Evolutionary conservation across 53 echinoderm and acorn worm genomes (phyloP).

Genomic region (Patiria pectinifera): DNA sequence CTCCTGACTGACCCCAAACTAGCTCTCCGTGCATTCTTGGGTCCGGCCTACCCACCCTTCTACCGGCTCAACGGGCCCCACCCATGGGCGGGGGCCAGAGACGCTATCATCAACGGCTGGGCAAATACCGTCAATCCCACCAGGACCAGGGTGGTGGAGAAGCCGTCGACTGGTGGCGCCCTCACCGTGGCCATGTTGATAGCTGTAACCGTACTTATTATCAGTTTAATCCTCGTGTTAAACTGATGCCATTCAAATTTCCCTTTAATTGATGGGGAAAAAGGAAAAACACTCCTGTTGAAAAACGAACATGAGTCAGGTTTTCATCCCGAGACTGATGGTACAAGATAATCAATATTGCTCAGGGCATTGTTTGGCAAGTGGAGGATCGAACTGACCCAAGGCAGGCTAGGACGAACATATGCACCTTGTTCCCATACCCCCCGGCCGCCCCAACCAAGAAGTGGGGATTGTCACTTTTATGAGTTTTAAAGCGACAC

Average conservation of each 20-base stretch:
- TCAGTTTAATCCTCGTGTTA: conserved; percentile 6
- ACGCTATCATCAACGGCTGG: conserved; percentile 61
- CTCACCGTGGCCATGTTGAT: background rate
- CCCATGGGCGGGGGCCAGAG: conserved; percentile 78
- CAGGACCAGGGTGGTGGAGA: conserved; percentile 49
- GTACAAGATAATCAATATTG: too few relatives aligned
- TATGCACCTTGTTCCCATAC: too few relatives aligned
- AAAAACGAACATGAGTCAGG: background rate
- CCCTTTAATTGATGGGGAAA: background rate
- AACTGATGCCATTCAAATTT: background rate
- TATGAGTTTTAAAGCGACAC: too few relatives aligned
- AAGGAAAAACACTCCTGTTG: too few relatives aligned
- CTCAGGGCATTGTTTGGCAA: too few relatives aligned
- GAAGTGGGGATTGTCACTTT: too few relatives aligned
- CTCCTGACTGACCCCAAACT: conserved; percentile 78
- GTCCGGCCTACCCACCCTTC: conserved; percentile 76
- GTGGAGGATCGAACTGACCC: too few relatives aligned
- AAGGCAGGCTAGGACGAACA: too few relatives aligned
- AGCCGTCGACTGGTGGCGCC: conserved; percentile 14
- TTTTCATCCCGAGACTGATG: background rate
- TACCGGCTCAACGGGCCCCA: conserved; percentile 82
- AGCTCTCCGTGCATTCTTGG: conserved; percentile 74
- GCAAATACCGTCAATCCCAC: conserved; percentile 52
- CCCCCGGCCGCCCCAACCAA: too few relatives aligned
- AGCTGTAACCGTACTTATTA: background rate